Percentiles rank a stretch among this genome's conserved stretches.
Conservation (phyloP, 2,113 vertebrate species). For the Dasyprocta punctata region DNA sequence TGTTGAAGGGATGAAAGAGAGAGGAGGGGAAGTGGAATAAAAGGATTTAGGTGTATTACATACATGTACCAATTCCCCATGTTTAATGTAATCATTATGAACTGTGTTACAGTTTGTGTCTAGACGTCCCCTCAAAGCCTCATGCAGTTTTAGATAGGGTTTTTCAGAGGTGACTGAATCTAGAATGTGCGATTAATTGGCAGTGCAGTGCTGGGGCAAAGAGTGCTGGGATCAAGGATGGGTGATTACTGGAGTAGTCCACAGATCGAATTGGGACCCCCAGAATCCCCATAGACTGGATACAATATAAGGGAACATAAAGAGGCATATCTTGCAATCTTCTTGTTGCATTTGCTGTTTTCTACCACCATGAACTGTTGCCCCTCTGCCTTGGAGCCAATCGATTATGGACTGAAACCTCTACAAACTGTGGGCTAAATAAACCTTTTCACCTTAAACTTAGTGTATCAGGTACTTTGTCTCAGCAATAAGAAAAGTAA, state of each 20-base stretch:
- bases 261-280: neutral
- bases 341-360: neutral
- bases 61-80: neutral
- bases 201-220: neutral
- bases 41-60: neutral
- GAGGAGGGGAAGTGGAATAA: neutral
- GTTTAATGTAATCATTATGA: neutral
- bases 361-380: too few relatives aligned
- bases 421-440: neutral
- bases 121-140: neutral
- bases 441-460: neutral
- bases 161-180: neutral
- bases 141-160: neutral
- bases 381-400: too few relatives aligned
- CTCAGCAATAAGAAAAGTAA: neutral
- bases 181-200: neutral
- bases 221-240: neutral
- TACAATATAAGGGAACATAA: neutral
- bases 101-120: neutral
- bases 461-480: neutral
- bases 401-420: neutral
- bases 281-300: neutral
- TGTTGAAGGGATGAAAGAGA: neutral
- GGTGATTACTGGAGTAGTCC: neutral
- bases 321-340: neutral